These are phyloP conservation scores for Chroicocephalus ridibundus DNA, from an alignment of 2,113 vertebrate species.

Conservation along the genomic window DNA sequence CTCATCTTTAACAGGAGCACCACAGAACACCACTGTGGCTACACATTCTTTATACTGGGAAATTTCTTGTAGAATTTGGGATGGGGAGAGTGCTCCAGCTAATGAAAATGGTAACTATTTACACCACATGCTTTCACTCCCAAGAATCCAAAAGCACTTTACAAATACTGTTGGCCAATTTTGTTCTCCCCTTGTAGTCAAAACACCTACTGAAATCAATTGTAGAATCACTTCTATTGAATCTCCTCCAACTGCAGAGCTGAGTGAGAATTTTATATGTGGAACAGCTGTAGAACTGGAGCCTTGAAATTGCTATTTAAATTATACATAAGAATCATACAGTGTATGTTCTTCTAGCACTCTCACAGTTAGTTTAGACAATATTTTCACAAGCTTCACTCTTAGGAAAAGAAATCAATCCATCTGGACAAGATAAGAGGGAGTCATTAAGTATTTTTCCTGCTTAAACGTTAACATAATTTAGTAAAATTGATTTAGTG, in stretches of 20 bases:
- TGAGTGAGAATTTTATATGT: conserved; percentile 49
- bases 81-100: not conserved
- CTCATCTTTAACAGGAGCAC: not conserved
- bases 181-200: conserved; percentile 30
- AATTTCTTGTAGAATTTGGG: not conserved
- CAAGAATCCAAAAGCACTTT: conserved; percentile 17
- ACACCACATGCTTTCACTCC: not conserved
- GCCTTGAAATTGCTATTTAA: conserved; percentile 50
- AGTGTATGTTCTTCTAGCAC: conserved; percentile 37
- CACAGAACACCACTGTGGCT: not conserved
- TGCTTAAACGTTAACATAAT: conserved; percentile 51
- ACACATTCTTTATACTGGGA: not conserved
- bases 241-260: conserved; percentile 33
- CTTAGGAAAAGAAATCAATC: conserved; percentile 44
- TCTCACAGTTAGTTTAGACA: conserved; percentile 45
- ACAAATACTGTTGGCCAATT: conserved; percentile 38
- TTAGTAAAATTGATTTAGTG: conserved; percentile 20
- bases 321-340: conserved; percentile 48
- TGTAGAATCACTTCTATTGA: conserved; percentile 39
- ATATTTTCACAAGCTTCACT: conserved; percentile 43
- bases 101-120: not conserved
- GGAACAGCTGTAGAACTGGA: conserved; percentile 35
- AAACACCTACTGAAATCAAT: conserved; percentile 53
- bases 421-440: conserved; percentile 19
- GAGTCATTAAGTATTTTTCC: conserved; percentile 8